Base-by-base conservation (phyloP, 2,888 invertebrate genomes). In the Sesia bembeciformis region DNA sequence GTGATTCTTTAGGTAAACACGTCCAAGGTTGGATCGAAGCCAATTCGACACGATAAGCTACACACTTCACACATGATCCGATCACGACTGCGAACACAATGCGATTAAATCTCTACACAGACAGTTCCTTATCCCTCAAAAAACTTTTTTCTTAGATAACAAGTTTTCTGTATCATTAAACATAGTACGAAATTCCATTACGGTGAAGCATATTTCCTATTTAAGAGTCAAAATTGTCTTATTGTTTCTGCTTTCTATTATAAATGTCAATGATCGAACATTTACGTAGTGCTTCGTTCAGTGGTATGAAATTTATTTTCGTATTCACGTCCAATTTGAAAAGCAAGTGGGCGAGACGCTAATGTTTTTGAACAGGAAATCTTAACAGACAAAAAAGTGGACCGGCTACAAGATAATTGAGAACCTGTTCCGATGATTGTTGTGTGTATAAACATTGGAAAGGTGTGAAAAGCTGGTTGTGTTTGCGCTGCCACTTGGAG, bases 391-490 rank as follows among this genome's bases (percentile, higher is more conserved):
- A 46, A 46, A 46, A n/a, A 46, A 46, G 46, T 46, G 46, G 46
- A 46, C 46, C 8, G 46, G n/a, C 46, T 46, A 46, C 8, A 8
- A 43, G 43, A 43, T 7, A 46, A 46, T 46, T 58, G 58, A 59
- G 63, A 72, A 75, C 72, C 67, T 58, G 74, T 70, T 71, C 61
- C 59, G 53, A 57, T 62, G 65, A 66, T 55, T 54, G 56, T 54
- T 65, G 58, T 62, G 57, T 60, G 60, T 60, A 62, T 64, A 62
- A 59, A 60, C 60, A 62, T 66, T 66, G 62, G 72, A 73, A 68
- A 74, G 69, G 72, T 73, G 78, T 72, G 62, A 72, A 72, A 70
- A 71, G 58, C 54, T 52, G 55, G 52, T 58, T 53, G 53, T 68
- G 73, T 73, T 72, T 76, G 70, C 62, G 57, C 65, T 68, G 55